phyloP scores from a whole-genome alignment of 2,888 invertebrate genomes.

The Apoda limacodes region DNA sequence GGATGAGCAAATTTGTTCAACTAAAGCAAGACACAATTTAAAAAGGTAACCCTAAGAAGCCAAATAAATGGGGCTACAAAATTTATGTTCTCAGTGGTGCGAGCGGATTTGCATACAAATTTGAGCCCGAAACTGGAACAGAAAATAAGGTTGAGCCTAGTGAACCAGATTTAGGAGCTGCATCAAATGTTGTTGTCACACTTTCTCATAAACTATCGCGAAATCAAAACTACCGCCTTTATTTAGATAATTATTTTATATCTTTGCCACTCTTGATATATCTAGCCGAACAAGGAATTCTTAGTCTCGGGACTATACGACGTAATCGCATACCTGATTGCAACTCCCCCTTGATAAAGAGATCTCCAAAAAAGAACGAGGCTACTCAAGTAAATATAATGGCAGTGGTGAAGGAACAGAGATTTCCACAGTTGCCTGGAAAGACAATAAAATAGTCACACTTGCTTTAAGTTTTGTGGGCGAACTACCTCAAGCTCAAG shows the following conservation, averaged over 20 bases:
- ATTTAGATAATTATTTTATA: conserved; percentile 27
- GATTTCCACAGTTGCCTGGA: conserved; percentile 27
- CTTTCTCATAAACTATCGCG: conserved; percentile 22
- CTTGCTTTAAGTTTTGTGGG: conserved; percentile 28
- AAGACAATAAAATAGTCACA: conserved; percentile 32
- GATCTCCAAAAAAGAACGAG: conserved; percentile 20
- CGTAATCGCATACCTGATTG: conserved; percentile 28
- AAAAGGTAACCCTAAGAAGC: conserved; percentile 30
- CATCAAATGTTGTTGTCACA: conserved; percentile 23
- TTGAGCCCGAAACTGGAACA: conserved; percentile 25
- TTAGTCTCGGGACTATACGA: conserved; percentile 16
- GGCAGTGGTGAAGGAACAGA: conserved; percentile 19
- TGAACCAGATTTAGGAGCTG: conserved; percentile 26
- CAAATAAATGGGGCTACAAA: no score
- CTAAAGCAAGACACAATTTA: conserved; percentile 22
- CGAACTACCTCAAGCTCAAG: conserved; percentile 19
- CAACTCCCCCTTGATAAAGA: conserved; percentile 22
- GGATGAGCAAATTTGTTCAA: conserved; percentile 27
- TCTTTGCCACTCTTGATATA: conserved; percentile 21
- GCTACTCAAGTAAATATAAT: conserved; percentile 17
- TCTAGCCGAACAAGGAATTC: conserved; percentile 24
- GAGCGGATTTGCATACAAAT: no score
- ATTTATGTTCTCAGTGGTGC: no score
- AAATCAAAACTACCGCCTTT: conserved; percentile 23
- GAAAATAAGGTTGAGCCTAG: conserved; percentile 18